Conservation (phyloP, 2,797 vertebrate species). For the Helicolenus hilgendorfi region DNA sequence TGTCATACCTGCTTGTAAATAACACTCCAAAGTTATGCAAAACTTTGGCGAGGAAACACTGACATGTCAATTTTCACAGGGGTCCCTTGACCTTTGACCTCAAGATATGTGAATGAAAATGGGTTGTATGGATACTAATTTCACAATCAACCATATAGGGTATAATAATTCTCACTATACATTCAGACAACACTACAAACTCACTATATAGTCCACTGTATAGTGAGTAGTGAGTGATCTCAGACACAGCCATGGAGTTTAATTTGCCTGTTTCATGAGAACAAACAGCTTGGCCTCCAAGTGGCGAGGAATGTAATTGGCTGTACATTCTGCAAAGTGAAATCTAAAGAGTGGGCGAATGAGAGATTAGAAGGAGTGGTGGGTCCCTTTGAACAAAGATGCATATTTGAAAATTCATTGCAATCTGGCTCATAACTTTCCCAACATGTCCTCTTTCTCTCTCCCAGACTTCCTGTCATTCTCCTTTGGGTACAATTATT, state of each 20-base stretch:
- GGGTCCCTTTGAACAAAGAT: conserved; percentile 36
- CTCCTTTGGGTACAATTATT: conserved; percentile 22
- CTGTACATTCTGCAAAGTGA: background rate
- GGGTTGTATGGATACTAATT: too few relatives aligned
- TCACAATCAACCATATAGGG: too few relatives aligned
- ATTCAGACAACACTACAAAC: too few relatives aligned
- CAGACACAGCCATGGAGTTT: conserved; percentile 8
- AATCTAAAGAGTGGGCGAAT: conserved; percentile 20
- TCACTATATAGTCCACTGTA: too few relatives aligned
- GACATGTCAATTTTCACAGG: too few relatives aligned
- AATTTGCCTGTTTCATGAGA: conserved; percentile 21
- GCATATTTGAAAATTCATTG: conserved; percentile 49
- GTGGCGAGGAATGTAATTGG: background rate
- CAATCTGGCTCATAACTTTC: conserved; percentile 43
- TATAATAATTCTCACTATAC: too few relatives aligned
- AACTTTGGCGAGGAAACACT: too few relatives aligned
- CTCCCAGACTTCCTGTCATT: conserved; percentile 37
- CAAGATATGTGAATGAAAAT: too few relatives aligned
- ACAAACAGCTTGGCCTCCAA: conserved; percentile 11
- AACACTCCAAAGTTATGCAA: too few relatives aligned
- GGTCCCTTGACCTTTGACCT: too few relatives aligned
- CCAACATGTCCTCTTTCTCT: conserved; percentile 17
- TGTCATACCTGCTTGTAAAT: too few relatives aligned
- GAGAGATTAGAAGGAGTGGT: conserved; percentile 22
- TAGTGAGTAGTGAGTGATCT: too few relatives aligned